These are phyloP conservation scores for Ctenosaura bakeri DNA, from an alignment of 2,797 vertebrate species.

Conservation along the genomic window DNA sequence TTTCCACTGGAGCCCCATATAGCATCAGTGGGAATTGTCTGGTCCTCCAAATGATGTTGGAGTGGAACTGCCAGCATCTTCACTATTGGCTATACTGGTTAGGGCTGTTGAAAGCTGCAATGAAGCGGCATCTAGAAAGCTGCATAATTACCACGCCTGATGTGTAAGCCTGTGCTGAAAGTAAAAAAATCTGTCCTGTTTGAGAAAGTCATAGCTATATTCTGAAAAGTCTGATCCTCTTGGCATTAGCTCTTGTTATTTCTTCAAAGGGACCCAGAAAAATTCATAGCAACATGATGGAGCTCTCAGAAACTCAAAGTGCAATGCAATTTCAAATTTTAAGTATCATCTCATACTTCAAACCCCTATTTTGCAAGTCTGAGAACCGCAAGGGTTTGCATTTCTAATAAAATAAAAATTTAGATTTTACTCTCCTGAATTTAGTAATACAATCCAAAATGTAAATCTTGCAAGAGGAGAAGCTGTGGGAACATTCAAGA, in stretches of 20 bases:
- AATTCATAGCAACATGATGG: not conserved
- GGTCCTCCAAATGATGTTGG: no score
- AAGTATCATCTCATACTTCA: not conserved
- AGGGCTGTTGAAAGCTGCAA: not conserved
- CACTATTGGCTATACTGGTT: not conserved
- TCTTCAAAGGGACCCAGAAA: not conserved
- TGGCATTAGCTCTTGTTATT: not conserved
- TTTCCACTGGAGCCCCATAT: not conserved
- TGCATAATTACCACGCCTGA: no score
- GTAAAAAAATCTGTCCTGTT: not conserved
- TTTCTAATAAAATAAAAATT: not conserved
- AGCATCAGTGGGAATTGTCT: not conserved
- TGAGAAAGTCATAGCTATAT: not conserved
- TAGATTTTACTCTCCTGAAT: not conserved
- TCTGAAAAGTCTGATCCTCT: no score
- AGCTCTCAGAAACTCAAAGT: not conserved
- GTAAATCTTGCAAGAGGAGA: not conserved
- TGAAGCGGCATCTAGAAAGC: no score
- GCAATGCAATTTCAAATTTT: not conserved
- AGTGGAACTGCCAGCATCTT: no score
- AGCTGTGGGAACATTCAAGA: not conserved
- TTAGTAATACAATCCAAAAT: not conserved
- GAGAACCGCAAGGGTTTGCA: not conserved
- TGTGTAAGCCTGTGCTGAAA: not conserved
- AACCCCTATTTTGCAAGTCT: not conserved